Conservation (phyloP, 2,797 vertebrate genomes). For the Cuniculus paca region DNA sequence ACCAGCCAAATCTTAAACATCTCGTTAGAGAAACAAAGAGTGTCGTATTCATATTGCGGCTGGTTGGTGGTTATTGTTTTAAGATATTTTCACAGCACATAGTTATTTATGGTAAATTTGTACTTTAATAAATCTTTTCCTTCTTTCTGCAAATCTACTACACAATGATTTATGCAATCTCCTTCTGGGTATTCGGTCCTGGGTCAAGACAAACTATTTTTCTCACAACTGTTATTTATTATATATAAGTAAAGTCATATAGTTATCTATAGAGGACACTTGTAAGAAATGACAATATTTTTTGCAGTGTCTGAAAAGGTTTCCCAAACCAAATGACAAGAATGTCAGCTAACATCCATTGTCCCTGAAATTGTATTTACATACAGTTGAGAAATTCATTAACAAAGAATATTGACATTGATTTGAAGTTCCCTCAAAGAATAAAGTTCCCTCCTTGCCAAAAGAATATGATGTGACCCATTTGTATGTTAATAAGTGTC, state of each 20-base stretch:
- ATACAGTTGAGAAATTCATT: conserved; percentile 42
- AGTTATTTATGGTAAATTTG: conserved; percentile 68
- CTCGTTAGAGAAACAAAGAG: conserved; percentile 47
- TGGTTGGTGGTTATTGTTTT: conserved; percentile 45
- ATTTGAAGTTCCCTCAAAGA: conserved; percentile 3
- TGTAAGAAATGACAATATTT: conserved; percentile 70
- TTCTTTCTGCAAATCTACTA: conserved; percentile 62
- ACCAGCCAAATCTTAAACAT: conserved; percentile 53
- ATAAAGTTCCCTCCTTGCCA: not conserved
- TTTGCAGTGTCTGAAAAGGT: conserved; percentile 63
- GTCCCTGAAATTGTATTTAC: conserved; percentile 12
- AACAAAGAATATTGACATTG: conserved; percentile 9
- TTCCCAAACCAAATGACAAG: conserved; percentile 54
- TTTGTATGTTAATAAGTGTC: conserved; percentile 15
- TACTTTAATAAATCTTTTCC: conserved; percentile 56
- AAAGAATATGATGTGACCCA: conserved; percentile 14
- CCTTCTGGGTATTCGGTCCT: conserved; percentile 45
- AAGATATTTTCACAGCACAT: conserved; percentile 64
- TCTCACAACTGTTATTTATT: conserved; percentile 65
- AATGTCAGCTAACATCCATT: conserved; percentile 49
- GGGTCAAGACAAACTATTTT: conserved; percentile 72
- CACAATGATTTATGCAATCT: conserved; percentile 52
- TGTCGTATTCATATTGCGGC: conserved; percentile 45
- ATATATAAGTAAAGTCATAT: conserved; percentile 47
- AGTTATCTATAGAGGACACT: conserved; percentile 68